A percentile compares a stretch with the other conserved stretches of the same genome.
phyloP scores from a whole-genome alignment of 2,888 invertebrate species.

The Stenurella melanura region DNA sequence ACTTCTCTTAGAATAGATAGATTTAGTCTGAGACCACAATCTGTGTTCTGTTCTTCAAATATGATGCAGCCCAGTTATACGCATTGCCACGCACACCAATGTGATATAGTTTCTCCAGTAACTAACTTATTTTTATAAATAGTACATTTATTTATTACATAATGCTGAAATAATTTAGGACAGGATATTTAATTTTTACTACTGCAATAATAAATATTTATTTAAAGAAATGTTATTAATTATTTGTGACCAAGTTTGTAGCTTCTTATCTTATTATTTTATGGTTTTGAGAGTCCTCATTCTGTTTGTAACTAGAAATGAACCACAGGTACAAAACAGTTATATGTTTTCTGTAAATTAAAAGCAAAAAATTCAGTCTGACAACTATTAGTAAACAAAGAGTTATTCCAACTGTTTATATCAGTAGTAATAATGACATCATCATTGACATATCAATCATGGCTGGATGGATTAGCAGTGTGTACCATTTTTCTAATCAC shows the following conservation, averaged over 20 bases:
- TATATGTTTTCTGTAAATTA: neutral
- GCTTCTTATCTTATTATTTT: no score
- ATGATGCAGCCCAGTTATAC: no score
- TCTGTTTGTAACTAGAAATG: no score
- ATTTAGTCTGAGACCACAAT: no score
- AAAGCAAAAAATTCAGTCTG: neutral
- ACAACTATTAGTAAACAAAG: neutral
- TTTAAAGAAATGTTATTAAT: neutral
- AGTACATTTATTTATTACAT: neutral
- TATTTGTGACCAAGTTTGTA: no score
- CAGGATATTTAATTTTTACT: neutral
- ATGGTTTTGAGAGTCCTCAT: no score
- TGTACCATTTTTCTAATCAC: neutral
- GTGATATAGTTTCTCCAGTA: no score
- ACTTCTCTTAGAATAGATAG: no score
- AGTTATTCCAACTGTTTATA: neutral
- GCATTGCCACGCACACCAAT: no score
- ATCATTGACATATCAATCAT: neutral
- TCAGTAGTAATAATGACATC: constrained; percentile 3
- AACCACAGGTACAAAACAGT: no score
- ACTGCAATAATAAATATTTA: neutral
- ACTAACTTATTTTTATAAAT: neutral
- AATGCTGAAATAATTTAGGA: neutral
- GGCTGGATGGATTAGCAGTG: neutral
- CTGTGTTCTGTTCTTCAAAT: no score